Evolutionary conservation across 2,797 vertebrate genomes (phyloP).

Genomic region (Sparidentex hasta): DNA sequence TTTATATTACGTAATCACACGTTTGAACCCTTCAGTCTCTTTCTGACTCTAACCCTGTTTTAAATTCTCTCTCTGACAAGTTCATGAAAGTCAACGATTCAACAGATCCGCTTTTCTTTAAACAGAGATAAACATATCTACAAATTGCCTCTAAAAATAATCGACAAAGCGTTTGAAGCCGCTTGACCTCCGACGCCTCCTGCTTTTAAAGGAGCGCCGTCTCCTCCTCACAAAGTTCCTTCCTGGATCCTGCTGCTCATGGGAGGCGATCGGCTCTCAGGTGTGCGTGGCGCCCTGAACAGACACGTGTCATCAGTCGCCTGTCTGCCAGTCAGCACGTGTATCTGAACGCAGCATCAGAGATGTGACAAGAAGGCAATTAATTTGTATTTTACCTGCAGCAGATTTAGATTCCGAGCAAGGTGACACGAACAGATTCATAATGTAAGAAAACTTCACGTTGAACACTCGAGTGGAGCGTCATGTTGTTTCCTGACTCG

Average conservation of each 20-base stretch:
- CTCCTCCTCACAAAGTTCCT: slow-evolving; percentile 32
- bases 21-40: slow-evolving; percentile 30
- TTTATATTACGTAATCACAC: slow-evolving; percentile 1
- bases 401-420: slow-evolving; percentile 43
- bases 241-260: slow-evolving; percentile 18
- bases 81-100: slow-evolving; percentile 36
- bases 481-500: slow-evolving; percentile 38
- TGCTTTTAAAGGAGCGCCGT: slow-evolving; percentile 37
- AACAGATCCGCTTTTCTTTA: slow-evolving; percentile 48
- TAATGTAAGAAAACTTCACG: slow-evolving; percentile 13
- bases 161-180: slow-evolving; percentile 41
- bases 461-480: slow-evolving; percentile 29
- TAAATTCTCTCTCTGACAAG: slow-evolving; percentile 56
- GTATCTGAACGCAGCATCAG: slow-evolving; percentile 28
- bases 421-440: slow-evolving; percentile 22
- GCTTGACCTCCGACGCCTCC: slow-evolving; percentile 39
- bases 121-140: slow-evolving; percentile 62
- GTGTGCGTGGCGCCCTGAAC: slow-evolving; percentile 21
- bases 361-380: slow-evolving; percentile 44
- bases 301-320: slow-evolving; percentile 31
- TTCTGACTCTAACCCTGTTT: slow-evolving; percentile 25
- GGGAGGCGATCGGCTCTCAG: slow-evolving; percentile 3
- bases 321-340: slow-evolving; percentile 17
- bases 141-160: slow-evolving; percentile 75
- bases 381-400: slow-evolving; percentile 44